A percentile compares a stretch with the other conserved stretches of the same genome.
Evolutionary conservation across 2,113 vertebrate genomes (phyloP).

Genomic region (Peromyscus maniculatus): DNA sequence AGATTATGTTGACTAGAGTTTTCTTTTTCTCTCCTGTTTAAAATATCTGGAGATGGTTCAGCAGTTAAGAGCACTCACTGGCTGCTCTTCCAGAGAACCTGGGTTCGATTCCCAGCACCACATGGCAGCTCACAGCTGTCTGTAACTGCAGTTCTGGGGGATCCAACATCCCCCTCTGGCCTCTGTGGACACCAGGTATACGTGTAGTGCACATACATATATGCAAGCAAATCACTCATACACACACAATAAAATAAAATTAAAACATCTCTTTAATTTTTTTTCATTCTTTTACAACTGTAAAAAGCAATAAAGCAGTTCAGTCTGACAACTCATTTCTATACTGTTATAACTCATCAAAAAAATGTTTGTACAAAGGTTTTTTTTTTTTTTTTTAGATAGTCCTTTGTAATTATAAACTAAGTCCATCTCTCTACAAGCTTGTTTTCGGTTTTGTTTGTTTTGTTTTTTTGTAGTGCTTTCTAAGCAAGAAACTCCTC

Average conservation of each 20-base stretch:
- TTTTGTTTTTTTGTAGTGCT: not conserved
- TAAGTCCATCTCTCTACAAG: not conserved
- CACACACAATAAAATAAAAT: not conserved
- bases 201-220: not conserved
- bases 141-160: not conserved
- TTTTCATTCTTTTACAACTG: not conserved
- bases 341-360: not conserved
- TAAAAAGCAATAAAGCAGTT: conserved; percentile 22
- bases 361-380: not conserved
- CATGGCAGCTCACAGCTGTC: not conserved
- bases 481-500: not conserved
- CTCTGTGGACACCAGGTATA: not conserved
- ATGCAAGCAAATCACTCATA: not conserved
- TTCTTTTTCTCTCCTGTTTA: not conserved
- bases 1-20: not conserved
- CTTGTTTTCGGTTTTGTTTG: not conserved
- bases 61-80: not conserved
- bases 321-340: not conserved
- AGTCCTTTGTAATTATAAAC: conserved; percentile 29
- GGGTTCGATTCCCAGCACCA: not conserved
- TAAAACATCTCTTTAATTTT: not conserved
- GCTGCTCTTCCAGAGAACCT: not conserved
- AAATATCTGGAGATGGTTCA: not conserved
- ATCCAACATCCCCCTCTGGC: not conserved
- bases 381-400: not conserved